Conservation (phyloP, 2,113 vertebrate species). For the Glaucidium brasilianum region DNA sequence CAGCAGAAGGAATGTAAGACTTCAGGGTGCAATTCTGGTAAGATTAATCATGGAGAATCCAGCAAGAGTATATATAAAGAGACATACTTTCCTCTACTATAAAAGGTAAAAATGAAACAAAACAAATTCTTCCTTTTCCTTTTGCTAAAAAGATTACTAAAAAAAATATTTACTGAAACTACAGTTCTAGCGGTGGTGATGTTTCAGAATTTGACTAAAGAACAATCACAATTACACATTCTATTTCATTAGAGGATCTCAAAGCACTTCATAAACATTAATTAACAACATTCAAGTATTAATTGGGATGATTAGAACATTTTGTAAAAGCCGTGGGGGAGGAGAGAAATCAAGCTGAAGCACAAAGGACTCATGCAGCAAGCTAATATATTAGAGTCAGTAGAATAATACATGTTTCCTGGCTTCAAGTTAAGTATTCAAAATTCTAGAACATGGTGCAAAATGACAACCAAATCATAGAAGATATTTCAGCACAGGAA, state of each 20-base stretch:
- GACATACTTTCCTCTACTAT: not conserved
- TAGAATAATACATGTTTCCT: not conserved
- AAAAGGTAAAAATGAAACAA: not conserved
- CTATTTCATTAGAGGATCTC: conserved; percentile 48
- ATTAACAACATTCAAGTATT: conserved; percentile 45
- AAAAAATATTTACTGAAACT: not conserved
- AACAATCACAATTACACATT: conserved; percentile 30
- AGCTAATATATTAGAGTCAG: conserved; percentile 14
- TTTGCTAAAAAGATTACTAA: not conserved
- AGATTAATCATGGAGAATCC: not conserved
- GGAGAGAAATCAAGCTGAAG: conserved; percentile 6
- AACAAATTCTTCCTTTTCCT: not conserved
- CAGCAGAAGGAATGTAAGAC: not conserved
- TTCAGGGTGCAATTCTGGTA: not conserved
- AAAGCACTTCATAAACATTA: conserved; percentile 48
- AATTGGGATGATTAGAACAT: conserved; percentile 45
- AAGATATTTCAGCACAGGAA: not conserved
- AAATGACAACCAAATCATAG: not conserved
- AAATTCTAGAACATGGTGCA: not conserved
- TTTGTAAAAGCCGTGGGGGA: conserved; percentile 10
- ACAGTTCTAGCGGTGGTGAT: not conserved
- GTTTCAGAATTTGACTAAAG: conserved; percentile 26
- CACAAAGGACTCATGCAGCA: conserved; percentile 6
- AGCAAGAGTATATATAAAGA: not conserved
- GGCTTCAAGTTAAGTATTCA: not conserved